Base-by-base conservation (phyloP, 2,113 vertebrate genomes). In the Progne subis region DNA sequence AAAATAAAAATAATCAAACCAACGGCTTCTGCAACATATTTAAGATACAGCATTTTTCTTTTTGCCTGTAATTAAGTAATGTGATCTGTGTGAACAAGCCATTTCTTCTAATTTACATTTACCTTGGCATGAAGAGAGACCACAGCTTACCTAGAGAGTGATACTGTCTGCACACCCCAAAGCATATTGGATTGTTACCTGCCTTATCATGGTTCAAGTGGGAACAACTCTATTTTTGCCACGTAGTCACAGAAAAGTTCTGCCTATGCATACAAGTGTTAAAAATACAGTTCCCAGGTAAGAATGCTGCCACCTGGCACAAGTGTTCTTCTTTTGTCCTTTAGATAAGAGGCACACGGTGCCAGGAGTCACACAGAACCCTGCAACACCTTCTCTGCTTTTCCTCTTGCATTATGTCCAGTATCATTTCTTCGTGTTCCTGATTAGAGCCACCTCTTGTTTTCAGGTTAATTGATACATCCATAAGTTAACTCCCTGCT, bases 341-440 rank as follows among this genome's bases (percentile, higher is more conserved):
- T 79, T 29, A 63, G 59, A 2, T n/a, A 78, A 67, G 60, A 4
- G 34, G 34, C 10, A 20, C 0, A 4, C 2, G 0, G 39, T 26
- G 41, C 37, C 61, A 19, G 80, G n/a, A 78, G 34, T 39, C 67
- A 6, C 59, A 77, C 18, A 50, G 65, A 82, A 19, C 37, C 43
- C 24, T 6, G 20, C 43, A 67, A 52, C 12, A 31, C 24, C 31
- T 16, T 50, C 43, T 47, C 28, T 52, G 44, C 68, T 81, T 67
- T 59, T 70, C 64, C 72, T 77, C 68, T 37, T 41, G 29, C 52
- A 6, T 46, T 28, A 77, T 10, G 65, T 61, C 76, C 23, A 31
- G 18, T 0, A 0, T 25, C 3, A 23, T 12, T 82, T 74, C 49
- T 63, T 71, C 5, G 0, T 16, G 24, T 6, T 90, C 44, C 31